Evolutionary conservation across 1,140 invertebrate genomes (phyloP).

Genomic region (Scaptomyza hsui): DNA sequence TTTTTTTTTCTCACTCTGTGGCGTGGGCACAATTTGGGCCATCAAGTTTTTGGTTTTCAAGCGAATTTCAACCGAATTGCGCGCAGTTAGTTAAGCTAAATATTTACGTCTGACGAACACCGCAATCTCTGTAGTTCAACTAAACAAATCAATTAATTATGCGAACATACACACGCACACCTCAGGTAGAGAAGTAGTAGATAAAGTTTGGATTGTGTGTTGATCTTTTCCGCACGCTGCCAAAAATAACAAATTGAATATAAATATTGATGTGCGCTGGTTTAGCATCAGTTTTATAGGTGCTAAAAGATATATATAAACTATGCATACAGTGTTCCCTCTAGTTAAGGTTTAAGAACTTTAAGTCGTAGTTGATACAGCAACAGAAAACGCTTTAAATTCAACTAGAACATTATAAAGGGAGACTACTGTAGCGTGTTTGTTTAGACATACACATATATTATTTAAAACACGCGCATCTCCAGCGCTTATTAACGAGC

Average conservation of each 20-base stretch:
- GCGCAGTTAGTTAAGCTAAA: slow-evolving; percentile 68
- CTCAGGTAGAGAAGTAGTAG: slow-evolving; percentile 33
- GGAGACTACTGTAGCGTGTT: neutral
- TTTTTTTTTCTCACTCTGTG: slow-evolving; percentile 6
- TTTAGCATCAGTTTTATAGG: slow-evolving; percentile 59
- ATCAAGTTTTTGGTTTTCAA: slow-evolving; percentile 36
- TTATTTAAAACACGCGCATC: neutral
- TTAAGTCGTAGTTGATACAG: neutral
- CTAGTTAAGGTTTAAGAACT: neutral
- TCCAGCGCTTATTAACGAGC: slow-evolving; percentile 22
- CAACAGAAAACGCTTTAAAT: no score
- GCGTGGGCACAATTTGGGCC: slow-evolving; percentile 44
- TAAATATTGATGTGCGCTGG: slow-evolving; percentile 61
- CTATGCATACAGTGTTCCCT: neutral
- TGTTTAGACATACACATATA: neutral
- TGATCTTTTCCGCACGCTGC: slow-evolving; percentile 61
- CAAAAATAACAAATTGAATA: slow-evolving; percentile 73
- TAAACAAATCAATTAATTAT: slow-evolving; percentile 82
- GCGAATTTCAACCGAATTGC: slow-evolving; percentile 66
- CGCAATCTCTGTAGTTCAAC: slow-evolving; percentile 58
- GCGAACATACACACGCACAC: slow-evolving; percentile 47
- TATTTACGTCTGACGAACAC: slow-evolving; percentile 63
- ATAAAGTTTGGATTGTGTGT: slow-evolving; percentile 44
- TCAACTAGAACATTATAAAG: no score
- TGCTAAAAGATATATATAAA: slow-evolving; percentile 55